Percentiles rank a stretch among this genome's conserved stretches.
phyloP scores from a whole-genome alignment of 2,797 vertebrate genomes.

The Lacerta agilis region DNA sequence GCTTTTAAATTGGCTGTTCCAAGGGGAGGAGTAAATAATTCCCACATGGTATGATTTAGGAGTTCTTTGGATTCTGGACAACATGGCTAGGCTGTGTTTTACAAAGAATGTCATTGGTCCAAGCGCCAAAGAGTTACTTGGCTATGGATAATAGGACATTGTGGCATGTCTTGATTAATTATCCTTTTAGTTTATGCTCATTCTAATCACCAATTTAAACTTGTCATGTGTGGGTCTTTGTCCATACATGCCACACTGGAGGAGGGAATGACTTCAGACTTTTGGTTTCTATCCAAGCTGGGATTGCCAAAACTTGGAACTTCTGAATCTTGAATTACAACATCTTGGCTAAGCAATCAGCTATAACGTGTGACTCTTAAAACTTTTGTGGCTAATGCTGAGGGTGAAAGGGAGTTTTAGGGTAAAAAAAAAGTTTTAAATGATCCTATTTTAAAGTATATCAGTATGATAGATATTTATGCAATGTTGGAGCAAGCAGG shows the following conservation, averaged over 20 bases:
- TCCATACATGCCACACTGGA: slow-evolving; percentile 70
- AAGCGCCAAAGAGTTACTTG: neutral
- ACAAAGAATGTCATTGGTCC: neutral
- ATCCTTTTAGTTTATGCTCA: slow-evolving; percentile 47
- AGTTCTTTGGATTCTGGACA: neutral
- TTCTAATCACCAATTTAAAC: slow-evolving; percentile 50
- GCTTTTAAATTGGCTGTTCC: neutral
- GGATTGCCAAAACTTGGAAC: slow-evolving; percentile 61
- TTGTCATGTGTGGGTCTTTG: slow-evolving; percentile 64
- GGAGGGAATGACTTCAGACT: slow-evolving; percentile 71
- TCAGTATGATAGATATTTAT: neutral
- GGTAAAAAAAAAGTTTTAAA: neutral
- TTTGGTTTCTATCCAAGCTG: slow-evolving; percentile 59
- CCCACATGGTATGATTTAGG: neutral
- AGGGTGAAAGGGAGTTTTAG: neutral
- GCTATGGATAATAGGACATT: neutral
- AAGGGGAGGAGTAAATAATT: neutral
- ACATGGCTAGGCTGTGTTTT: neutral
- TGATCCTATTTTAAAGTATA: neutral
- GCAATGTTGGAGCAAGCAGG: neutral
- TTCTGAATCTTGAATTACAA: slow-evolving; percentile 65
- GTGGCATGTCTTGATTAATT: neutral
- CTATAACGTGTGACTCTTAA: slow-evolving; percentile 59
- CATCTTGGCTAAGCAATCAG: slow-evolving; percentile 59
- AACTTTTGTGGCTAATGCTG: neutral